Percentiles rank a stretch among this genome's conserved stretches.
Evolutionary conservation across 2,113 vertebrate species (phyloP).

Genomic region (Lagopus muta): DNA sequence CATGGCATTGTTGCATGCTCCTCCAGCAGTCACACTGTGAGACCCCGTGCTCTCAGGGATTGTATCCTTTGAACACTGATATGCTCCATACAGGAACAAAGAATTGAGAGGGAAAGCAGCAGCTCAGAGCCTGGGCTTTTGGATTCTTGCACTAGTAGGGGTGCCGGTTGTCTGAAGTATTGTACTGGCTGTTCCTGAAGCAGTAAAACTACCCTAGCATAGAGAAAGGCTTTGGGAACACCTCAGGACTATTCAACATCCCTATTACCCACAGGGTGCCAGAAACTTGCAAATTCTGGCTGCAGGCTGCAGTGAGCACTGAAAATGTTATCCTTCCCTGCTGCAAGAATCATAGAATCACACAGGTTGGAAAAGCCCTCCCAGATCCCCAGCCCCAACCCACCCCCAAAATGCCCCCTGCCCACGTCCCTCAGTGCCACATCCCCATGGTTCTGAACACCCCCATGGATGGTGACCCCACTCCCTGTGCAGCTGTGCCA

Average conservation of each 20-base stretch:
- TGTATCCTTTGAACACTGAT: background rate
- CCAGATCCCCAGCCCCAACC: no score
- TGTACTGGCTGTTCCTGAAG: fast-evolving
- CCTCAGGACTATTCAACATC: background rate
- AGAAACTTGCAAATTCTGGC: background rate
- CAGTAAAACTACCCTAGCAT: background rate
- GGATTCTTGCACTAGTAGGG: background rate
- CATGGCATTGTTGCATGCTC: background rate
- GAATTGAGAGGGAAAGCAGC: background rate
- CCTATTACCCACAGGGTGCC: background rate
- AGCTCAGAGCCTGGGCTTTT: background rate
- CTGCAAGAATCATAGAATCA: background rate
- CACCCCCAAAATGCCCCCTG: no score
- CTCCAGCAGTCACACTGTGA: background rate
- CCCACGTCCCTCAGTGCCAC: no score
- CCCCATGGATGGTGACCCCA: no score
- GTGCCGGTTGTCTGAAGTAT: background rate
- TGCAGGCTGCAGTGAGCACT: background rate
- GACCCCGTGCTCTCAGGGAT: background rate
- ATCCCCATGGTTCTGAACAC: no score
- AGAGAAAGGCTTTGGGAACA: background rate
- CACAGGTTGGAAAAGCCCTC: no score
- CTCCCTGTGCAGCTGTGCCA: no score
- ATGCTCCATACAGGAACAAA: background rate
- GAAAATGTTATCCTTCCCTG: background rate